These are phyloP conservation scores for Orbicella faveolata DNA, from an alignment of 64 coral and sea anemone genomes.

Conservation along the genomic window DNA sequence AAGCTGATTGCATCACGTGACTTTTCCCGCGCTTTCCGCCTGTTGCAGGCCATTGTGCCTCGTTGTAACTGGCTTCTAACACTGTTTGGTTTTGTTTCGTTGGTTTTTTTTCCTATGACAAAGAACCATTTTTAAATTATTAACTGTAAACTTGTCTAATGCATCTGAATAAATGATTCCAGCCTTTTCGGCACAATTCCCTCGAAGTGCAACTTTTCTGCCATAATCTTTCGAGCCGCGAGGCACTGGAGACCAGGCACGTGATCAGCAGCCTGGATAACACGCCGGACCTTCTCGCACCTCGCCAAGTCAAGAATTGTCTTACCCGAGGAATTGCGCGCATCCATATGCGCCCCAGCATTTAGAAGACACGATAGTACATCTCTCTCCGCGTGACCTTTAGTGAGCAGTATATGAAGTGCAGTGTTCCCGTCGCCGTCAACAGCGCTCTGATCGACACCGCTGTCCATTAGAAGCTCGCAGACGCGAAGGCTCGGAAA, in stretches of 20 bases:
- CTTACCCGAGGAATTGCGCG: constrained; percentile 56
- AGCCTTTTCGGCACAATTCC: constrained; percentile 63
- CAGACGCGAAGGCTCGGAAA: constrained; percentile 72
- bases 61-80: no score
- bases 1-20: no score
- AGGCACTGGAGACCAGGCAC: constrained; percentile 69
- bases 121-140: background rate
- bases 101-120: no score
- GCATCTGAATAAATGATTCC: constrained; percentile 76
- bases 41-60: no score
- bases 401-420: constrained; percentile 72
- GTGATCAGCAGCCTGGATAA: constrained; percentile 52
- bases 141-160: constrained; percentile 16
- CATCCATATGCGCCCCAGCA: constrained; percentile 69
- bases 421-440: constrained; percentile 71
- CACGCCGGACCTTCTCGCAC: constrained; percentile 57
- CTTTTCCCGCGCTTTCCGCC: no score
- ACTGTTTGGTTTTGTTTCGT: no score
- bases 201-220: constrained; percentile 39
- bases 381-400: constrained; percentile 82
- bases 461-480: constrained; percentile 70
- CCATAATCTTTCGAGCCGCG: constrained; percentile 53
- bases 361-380: constrained; percentile 65
- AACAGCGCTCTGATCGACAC: constrained; percentile 51
- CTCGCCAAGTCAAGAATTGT: constrained; percentile 71